Percentiles rank a stretch among this genome's conserved stretches.
These are phyloP conservation scores for Megaceryle maxima DNA, from an alignment of 2,113 vertebrate genomes.

Conservation along the genomic window DNA sequence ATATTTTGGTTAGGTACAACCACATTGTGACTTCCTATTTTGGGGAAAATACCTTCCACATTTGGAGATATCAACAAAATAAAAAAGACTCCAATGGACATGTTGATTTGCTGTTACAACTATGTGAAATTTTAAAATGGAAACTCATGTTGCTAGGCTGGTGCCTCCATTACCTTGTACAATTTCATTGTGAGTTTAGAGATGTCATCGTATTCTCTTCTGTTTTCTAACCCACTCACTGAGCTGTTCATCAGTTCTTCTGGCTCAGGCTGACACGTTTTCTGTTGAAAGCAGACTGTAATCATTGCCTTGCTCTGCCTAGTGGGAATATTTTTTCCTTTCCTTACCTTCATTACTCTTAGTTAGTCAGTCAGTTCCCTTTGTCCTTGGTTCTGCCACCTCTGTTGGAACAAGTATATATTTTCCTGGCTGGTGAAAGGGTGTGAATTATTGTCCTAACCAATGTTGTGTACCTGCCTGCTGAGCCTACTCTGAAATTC, in stretches of 20 bases:
- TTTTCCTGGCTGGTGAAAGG: neutral
- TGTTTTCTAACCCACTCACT: rapidly evolving
- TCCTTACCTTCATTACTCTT: neutral
- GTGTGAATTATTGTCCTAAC: neutral
- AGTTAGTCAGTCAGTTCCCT: neutral
- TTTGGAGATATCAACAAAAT: neutral
- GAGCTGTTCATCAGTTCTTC: neutral
- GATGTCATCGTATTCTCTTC: neutral
- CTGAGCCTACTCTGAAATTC: neutral
- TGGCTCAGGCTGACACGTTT: neutral
- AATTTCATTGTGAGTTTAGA: neutral
- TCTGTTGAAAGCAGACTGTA: neutral
- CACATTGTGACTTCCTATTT: neutral
- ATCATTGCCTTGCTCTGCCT: neutral
- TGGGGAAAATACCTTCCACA: neutral
- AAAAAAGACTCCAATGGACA: neutral
- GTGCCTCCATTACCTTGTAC: neutral
- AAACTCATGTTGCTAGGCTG: neutral
- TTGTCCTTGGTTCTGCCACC: neutral
- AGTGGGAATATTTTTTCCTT: neutral
- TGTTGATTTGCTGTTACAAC: neutral
- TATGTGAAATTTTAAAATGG: neutral
- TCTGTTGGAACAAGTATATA: neutral
- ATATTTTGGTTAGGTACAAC: neutral
- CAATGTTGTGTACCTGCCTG: neutral